Evolutionary conservation across 92 coral and sea anemone genomes (phyloP), one percentile per base, ranked within the genome.

Genomic region (Actinernus sp.): DNA sequence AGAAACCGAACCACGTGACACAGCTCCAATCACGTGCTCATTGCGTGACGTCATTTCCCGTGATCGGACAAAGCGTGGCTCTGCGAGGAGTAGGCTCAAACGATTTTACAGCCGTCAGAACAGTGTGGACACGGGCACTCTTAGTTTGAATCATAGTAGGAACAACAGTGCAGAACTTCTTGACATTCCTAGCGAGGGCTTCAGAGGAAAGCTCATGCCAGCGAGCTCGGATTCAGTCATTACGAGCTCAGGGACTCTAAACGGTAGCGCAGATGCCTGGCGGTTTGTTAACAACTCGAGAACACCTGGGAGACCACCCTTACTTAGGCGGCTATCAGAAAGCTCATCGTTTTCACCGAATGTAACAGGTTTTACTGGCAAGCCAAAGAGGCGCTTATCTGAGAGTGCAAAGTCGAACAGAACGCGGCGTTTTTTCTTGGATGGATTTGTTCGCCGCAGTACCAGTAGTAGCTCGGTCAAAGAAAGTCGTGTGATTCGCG

Each of bases 141-240:
- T 62, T 43, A 21, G 13, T 14, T 72, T 78, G 21, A 70, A 83
- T 36, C 81, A 74, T 24, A 81, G 92, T 36, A 31, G 84, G 45
- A 85, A 74, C 71, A 74, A 70, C 39, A 91, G 98, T 59, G 51
- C 92, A 1, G 96, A 90, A 43, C 64, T 80, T 20, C 43, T 90
- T 24, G 92, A 85, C 24, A 55, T 65, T 8, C 78, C 82, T 1
- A 61, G 37, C 30, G 61, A 58, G 7, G 67, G 79, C 5, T 50
- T 56, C 38, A 45, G 63, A 1, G 65, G 74, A 1, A 83, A 63
- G 41, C 71, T 90, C 2, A 51, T 77, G 2, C 89, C 80, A 2
- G 79, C 98, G 12, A 90, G 98, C 51, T 79, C 97, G 34, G 91
- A 83, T 64, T 91, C 98, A 0, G 81, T 94, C 23, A 69, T 87